Evolutionary conservation across 2,797 vertebrate genomes (phyloP), one percentile per base, ranked within the genome.

Genomic region (Karalla daura): DNA sequence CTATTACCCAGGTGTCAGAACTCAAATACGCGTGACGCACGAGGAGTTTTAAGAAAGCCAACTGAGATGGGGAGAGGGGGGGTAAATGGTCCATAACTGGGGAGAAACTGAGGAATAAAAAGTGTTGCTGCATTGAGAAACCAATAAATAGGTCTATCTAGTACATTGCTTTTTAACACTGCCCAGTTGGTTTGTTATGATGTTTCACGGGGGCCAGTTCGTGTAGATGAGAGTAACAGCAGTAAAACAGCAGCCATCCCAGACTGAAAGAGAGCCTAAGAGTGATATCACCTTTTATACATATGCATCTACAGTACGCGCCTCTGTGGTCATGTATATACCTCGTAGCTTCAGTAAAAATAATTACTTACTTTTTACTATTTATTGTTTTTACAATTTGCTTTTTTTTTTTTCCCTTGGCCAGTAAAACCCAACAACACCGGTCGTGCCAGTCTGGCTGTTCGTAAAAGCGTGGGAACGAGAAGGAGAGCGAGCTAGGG

Each of bases 201-300:
- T 49, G 33, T 50, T 60, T 73, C 51, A 15, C 63, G 45, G 51
- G 32, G 72, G 53, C 36, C 64, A 65, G 72, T 65, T 70, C 56
- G 65, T 70, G 51, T 68, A 27, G 24, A 63, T 76, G 63, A 63
- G 59, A 60, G 43, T 74, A 73, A 75, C 71, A 74, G 61, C 70
- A 87, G 73, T 69, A 66, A 61, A 71, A 70, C 55, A 61, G 32
- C 69, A 82, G 53, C 78, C 74, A 81, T 83, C 86, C 74, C 80
- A 87, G 80, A 82, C 75, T 81, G 77, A 83, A 75, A 86, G 69
- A 87, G 61, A 85, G 70, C 75, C 78, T 49, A 61, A 78, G 59
- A 74, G 44, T 52, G 43, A 24, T 67, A 45, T 32, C 25, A 68
- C 23, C 20, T 28, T 60, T 56, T 23, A 52, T 41, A 71, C 27